Base-by-base conservation (phyloP, 2,888 invertebrate species). In the Scrobipalpa costella region DNA sequence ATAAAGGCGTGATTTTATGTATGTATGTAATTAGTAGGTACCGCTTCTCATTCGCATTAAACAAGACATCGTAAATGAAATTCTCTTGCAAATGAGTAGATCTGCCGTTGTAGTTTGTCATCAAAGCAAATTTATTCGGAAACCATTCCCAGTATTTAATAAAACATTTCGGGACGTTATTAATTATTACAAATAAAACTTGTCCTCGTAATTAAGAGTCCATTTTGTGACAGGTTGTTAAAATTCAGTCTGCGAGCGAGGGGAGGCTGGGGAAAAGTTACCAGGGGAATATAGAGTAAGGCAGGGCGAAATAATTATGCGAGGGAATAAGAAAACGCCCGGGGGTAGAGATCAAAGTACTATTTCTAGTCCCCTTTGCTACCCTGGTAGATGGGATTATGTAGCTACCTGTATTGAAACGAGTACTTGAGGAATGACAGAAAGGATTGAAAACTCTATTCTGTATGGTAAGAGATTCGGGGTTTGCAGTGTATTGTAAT, bases 221-320 rank as follows among this genome's bases (percentile, higher is more conserved):
- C 86, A 87, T 90, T 90, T 88, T 83, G 85, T 78, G 84, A 85
- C 84, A 84, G 81, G 79, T 86, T 88, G 86, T 90, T 89, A 86
- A 90, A 90, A 90, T 90, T 90, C 89, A 84, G 81, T 83, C 80
- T 84, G 77, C 85, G 84, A 79, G 68, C 69, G 71, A 72, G 74
- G 83, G 81, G 84, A 78, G 50, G 21, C 49, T 2, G 50, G 50
- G 50, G 13, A 6, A 13, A 52, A 52, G 50, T 11, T 79, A 81
- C 84, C 86, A 34, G 15, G 55, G 55, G 3, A 55, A 34, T 34
- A 55, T 7, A 27, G 7, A 27, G 34, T n/a, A 55, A 27, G 52
- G 85, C 86, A 86, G 88, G 85, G 87, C 83, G 82, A 88, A 89
- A 90, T 90, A 90, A 90, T 90, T 90, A 90, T 86, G 84, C 80